Conservation (phyloP, 2,888 invertebrate species). For the Arrhopalites spinosus region DNA sequence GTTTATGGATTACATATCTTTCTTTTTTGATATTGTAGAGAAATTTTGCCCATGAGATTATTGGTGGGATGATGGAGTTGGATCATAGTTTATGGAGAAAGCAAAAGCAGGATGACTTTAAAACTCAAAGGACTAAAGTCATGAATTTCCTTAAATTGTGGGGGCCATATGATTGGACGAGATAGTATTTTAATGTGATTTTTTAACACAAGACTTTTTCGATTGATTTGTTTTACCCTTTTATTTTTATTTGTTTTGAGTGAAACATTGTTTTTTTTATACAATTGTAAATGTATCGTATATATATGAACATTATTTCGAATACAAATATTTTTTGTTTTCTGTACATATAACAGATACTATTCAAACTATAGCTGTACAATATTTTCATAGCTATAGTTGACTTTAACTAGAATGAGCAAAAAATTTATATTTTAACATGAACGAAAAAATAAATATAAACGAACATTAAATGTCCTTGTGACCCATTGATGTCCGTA, state of each 20-base stretch:
- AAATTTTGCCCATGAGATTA: slow-evolving; percentile 93
- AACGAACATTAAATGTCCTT: neutral
- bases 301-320: neutral
- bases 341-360: neutral
- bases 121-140: slow-evolving; percentile 76
- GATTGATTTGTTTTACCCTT: neutral
- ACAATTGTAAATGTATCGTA: neutral
- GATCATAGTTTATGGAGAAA: slow-evolving; percentile 85
- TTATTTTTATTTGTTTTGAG: neutral
- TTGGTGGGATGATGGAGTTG: slow-evolving; percentile 92
- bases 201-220: neutral
- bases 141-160: slow-evolving; percentile 73
- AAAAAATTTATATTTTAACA: neutral
- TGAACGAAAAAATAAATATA: neutral
- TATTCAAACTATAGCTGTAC: too few relatives aligned
- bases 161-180: slow-evolving; percentile 58
- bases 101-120: slow-evolving; percentile 74
- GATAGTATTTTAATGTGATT: slow-evolving; percentile 20
- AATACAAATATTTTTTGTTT: neutral
- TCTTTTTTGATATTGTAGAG: too few relatives aligned
- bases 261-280: neutral
- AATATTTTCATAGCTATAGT: too few relatives aligned
- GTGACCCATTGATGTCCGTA: too few relatives aligned
- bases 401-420: neutral
- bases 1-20: too few relatives aligned